A percentile compares a stretch with the other conserved stretches of the same genome.
Conservation (phyloP, 2,113 vertebrate genomes). For the Tyto alba region DNA sequence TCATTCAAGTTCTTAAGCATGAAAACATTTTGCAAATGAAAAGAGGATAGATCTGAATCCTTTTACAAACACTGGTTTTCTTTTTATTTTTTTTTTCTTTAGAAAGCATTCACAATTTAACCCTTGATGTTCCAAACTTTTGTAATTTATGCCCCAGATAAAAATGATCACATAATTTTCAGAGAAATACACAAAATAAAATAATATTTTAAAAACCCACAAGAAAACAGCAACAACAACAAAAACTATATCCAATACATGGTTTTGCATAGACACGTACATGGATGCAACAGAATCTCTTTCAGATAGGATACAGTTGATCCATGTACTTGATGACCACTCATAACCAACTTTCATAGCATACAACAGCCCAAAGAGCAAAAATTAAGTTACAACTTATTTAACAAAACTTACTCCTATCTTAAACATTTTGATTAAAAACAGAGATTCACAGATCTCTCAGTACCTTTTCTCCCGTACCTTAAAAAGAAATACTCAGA, state of each 20-base stretch:
- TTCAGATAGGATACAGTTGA: not conserved
- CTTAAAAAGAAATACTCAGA: not conserved
- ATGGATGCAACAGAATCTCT: not conserved
- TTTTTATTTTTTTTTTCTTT: not conserved
- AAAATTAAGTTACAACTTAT: not conserved
- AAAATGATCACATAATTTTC: not conserved
- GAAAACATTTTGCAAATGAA: slow-evolving; percentile 9
- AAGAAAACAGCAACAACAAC: not conserved
- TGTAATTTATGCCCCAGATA: not conserved
- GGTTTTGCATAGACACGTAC: not conserved
- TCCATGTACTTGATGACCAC: not conserved
- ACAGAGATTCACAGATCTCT: not conserved
- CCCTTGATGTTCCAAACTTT: not conserved
- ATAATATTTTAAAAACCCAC: too few species aligned
- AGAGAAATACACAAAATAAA: not conserved
- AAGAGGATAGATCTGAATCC: not conserved
- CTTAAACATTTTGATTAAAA: not conserved
- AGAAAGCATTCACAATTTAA: not conserved
- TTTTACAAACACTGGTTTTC: not conserved
- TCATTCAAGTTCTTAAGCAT: not conserved
- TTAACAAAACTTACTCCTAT: not conserved
- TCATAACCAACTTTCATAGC: not conserved
- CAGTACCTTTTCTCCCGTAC: not conserved
- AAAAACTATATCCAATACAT: not conserved
- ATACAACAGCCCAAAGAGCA: not conserved